These are phyloP conservation scores for Nansenia antarctica DNA, from an alignment of 2,113 vertebrate genomes.

Conservation along the genomic window DNA sequence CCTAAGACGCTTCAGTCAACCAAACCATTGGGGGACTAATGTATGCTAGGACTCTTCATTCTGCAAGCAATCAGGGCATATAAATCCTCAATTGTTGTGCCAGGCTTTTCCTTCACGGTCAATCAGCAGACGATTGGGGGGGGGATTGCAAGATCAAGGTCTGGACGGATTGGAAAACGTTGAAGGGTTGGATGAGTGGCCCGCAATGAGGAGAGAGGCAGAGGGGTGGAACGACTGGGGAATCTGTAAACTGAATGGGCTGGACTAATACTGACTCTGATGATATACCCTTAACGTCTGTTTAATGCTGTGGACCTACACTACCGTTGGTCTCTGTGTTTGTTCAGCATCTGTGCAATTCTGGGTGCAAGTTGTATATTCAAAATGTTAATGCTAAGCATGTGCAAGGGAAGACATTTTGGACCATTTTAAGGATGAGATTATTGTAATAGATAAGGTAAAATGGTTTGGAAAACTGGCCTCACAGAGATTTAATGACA, in stretches of 20 bases:
- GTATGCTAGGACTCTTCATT: slow-evolving; percentile 15
- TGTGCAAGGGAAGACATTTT: no score
- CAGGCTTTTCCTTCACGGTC: slow-evolving; percentile 30
- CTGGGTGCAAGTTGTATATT: not conserved
- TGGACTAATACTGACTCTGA: slow-evolving; percentile 27
- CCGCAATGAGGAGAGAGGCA: slow-evolving; percentile 3
- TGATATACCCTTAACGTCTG: slow-evolving; percentile 16
- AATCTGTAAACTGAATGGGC: slow-evolving; percentile 35
- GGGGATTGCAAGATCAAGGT: slow-evolving; percentile 51
- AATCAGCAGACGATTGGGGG: slow-evolving; percentile 15
- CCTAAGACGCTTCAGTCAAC: not conserved
- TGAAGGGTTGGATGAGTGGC: slow-evolving; percentile 39
- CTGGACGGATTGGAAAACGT: slow-evolving; percentile 50
- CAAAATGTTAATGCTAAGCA: no score
- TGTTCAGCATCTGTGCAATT: slow-evolving; percentile 38
- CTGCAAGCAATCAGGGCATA: slow-evolving; percentile 13
- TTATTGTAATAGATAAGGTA: no score
- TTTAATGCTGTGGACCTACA: slow-evolving; percentile 34
- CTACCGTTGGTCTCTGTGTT: not conserved
- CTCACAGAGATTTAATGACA: not conserved
- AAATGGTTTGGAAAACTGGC: no score
- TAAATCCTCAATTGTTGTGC: slow-evolving; percentile 27
- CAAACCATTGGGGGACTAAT: not conserved
- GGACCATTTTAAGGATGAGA: no score
- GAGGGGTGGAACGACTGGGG: slow-evolving; percentile 20